Conservation (phyloP, 2,113 vertebrate genomes). For the Candoia aspera region DNA sequence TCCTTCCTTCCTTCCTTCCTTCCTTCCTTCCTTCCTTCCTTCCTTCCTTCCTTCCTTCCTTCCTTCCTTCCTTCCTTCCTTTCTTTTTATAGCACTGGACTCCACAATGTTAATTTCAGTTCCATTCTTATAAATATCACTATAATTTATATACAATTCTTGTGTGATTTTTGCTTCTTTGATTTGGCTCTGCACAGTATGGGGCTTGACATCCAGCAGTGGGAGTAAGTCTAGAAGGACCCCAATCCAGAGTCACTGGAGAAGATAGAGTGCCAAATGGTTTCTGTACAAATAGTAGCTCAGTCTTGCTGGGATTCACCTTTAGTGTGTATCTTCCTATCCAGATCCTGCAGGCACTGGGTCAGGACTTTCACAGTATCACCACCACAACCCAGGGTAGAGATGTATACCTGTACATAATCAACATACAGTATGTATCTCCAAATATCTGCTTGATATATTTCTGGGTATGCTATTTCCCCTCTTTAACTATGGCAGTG, state of each 20-base stretch:
- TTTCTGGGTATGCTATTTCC: neutral
- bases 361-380: neutral
- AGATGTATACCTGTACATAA: too few relatives aligned
- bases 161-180: neutral
- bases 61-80: too few relatives aligned
- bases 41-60: too few relatives aligned
- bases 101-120: neutral
- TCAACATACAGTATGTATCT: neutral
- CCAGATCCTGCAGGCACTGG: neutral
- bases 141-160: neutral
- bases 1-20: too few relatives aligned
- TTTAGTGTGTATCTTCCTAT: neutral
- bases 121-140: neutral
- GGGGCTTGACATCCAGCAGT: neutral
- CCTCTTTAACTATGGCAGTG: too few relatives aligned
- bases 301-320: neutral
- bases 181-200: neutral
- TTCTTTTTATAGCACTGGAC: neutral
- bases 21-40: too few relatives aligned
- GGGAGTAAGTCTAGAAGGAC: neutral
- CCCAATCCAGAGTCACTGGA: neutral
- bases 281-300: neutral
- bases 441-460: neutral
- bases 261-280: neutral
- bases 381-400: too few relatives aligned